phyloP scores from a whole-genome alignment of 2,113 vertebrate genomes.

The Podocnemis expansa region DNA sequence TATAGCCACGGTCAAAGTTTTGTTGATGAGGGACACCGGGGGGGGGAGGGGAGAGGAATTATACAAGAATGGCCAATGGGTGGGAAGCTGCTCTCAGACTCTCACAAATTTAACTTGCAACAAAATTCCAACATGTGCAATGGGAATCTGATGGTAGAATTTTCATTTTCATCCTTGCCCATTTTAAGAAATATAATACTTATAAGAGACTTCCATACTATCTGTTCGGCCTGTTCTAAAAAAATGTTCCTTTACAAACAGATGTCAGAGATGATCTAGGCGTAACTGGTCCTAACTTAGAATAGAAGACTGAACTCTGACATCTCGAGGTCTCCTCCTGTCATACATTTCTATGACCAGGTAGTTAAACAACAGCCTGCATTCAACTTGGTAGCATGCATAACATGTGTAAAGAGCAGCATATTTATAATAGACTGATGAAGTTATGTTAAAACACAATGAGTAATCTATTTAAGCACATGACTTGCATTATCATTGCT shows the following conservation, averaged over 20 bases:
- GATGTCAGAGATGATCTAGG: background rate
- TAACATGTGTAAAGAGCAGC: background rate
- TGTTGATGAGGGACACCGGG: background rate
- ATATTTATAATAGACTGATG: background rate
- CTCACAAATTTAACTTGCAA: background rate
- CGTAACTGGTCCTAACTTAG: background rate
- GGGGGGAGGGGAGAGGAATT: background rate
- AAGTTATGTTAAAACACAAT: background rate
- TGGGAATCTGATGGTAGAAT: background rate
- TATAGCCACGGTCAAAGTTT: background rate
- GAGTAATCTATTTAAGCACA: background rate
- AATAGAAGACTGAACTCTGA: background rate
- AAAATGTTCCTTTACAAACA: background rate
- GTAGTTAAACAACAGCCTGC: background rate
- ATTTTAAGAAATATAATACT: slow-evolving; percentile 5
- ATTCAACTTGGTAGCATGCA: background rate
- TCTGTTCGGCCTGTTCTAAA: background rate
- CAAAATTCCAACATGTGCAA: background rate
- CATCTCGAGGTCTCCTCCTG: background rate
- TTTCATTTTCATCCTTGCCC: background rate
- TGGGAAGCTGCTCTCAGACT: background rate
- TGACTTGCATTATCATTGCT: background rate
- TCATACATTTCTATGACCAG: background rate
- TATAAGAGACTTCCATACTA: background rate
- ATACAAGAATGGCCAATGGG: background rate